These are phyloP conservation scores for Cosmopolites sordidus DNA, from an alignment of 2,888 invertebrate genomes.

Conservation along the genomic window DNA sequence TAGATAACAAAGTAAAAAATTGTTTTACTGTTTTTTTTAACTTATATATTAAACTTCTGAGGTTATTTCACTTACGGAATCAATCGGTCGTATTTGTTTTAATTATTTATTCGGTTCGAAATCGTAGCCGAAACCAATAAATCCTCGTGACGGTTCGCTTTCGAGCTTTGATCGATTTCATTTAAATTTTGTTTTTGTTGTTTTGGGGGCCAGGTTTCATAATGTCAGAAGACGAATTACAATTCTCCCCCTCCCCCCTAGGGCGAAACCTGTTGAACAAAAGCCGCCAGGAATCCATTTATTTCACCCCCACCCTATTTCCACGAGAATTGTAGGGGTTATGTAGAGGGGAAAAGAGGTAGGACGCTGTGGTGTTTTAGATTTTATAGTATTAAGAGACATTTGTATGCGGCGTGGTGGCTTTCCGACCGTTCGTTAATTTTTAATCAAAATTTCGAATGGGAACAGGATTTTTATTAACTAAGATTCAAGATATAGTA, in stretches of 20 bases:
- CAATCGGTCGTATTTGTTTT: no score
- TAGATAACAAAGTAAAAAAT: no score
- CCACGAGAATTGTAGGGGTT: no score
- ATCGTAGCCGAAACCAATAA: no score
- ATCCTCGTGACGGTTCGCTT: no score
- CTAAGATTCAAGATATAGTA: background rate
- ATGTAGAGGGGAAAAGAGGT: background rate
- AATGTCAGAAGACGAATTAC: slow-evolving; percentile 9
- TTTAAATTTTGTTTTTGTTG: background rate
- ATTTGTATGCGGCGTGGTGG: slow-evolving; percentile 17
- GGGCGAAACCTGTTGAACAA: slow-evolving; percentile 15
- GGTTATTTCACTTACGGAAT: no score
- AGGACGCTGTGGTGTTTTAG: background rate
- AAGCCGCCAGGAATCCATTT: slow-evolving; percentile 14
- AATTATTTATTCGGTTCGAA: no score
- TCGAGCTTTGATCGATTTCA: no score
- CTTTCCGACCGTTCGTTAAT: slow-evolving; percentile 14
- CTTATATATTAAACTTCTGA: no score
- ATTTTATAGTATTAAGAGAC: slow-evolving; percentile 15
- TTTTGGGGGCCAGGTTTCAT: background rate
- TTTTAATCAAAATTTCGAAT: slow-evolving; percentile 19
- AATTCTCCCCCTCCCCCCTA: background rate
- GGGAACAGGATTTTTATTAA: slow-evolving; percentile 8
- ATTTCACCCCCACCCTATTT: no score
- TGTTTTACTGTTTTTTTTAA: no score